Evolutionary conservation across 2,797 vertebrate species (phyloP).

Genomic region (Orestias chungarensis): DNA sequence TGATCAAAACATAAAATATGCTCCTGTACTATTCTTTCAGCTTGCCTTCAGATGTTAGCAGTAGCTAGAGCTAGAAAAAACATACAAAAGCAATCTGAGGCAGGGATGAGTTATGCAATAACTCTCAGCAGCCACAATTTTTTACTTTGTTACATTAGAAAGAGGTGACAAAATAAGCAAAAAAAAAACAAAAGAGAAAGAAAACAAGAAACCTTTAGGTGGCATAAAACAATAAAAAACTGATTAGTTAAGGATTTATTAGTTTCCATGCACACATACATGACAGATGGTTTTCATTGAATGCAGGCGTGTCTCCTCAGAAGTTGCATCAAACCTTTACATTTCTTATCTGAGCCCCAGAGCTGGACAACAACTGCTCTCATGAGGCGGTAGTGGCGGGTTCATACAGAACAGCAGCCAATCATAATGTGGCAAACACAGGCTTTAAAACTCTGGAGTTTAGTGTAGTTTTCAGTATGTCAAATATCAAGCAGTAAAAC

Average conservation of each 20-base stretch:
- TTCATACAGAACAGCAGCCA: no score
- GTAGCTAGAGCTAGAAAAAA: conserved; percentile 29
- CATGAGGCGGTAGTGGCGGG: no score
- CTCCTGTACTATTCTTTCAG: conserved; percentile 58
- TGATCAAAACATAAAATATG: conserved; percentile 36
- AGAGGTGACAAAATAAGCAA: conserved; percentile 35
- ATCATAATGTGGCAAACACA: no score
- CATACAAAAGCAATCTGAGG: conserved; percentile 20
- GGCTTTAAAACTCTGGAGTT: no score
- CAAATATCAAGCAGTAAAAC: no score
- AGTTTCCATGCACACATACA: conserved; percentile 20
- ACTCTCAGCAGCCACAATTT: neutral
- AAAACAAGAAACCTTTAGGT: neutral
- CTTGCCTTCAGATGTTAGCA: conserved; percentile 29
- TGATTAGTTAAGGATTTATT: conserved; percentile 22
- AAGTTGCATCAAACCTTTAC: conserved; percentile 48
- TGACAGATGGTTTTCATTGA: conserved; percentile 36
- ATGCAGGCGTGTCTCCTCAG: conserved; percentile 71
- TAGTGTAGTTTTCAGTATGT: no score
- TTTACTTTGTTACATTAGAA: conserved; percentile 45
- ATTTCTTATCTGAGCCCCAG: conserved; percentile 7
- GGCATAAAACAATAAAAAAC: neutral
- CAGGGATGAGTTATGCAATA: conserved; percentile 37
- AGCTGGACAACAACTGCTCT: no score
- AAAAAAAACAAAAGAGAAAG: conserved; percentile 13